Evolutionary conservation across 2,888 invertebrate genomes (phyloP).

Genomic region (Monochamus alternatus): DNA sequence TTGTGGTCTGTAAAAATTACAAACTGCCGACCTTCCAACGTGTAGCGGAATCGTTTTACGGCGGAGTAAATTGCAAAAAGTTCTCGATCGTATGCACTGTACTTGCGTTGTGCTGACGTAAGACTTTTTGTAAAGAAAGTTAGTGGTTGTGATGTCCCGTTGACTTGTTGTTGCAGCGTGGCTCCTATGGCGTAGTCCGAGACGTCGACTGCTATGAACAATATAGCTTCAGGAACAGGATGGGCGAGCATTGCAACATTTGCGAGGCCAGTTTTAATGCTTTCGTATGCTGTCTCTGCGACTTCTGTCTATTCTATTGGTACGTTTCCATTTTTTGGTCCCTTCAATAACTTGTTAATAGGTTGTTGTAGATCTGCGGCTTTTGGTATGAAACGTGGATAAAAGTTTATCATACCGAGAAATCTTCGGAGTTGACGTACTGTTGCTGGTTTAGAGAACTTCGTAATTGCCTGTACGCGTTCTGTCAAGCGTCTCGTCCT

Average conservation of each 20-base stretch:
- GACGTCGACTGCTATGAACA: conserved; percentile 21
- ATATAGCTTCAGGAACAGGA: not conserved
- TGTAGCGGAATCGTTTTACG: conserved; percentile 21
- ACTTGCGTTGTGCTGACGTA: not conserved
- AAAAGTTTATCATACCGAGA: conserved; percentile 19
- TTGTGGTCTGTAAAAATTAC: not conserved
- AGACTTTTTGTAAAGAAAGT: conserved; percentile 18
- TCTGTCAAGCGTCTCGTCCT: conserved; percentile 30
- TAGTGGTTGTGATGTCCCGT: not conserved
- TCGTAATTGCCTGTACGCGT: conserved; percentile 16
- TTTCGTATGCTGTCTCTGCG: not conserved
- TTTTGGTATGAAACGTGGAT: no score
- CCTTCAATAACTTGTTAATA: no score
- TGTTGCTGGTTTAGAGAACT: conserved; percentile 22
- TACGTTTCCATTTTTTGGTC: not conserved
- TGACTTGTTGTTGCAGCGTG: conserved; percentile 19
- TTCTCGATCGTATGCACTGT: conserved; percentile 25
- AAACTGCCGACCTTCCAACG: conserved; percentile 10
- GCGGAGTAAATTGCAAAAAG: conserved; percentile 22
- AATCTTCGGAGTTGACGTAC: conserved; percentile 12
- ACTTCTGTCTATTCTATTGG: not conserved
- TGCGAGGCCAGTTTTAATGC: not conserved
- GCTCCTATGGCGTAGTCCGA: conserved; percentile 31
- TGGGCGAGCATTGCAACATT: not conserved
- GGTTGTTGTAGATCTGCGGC: no score